Percentiles rank a stretch among this genome's conserved stretches.
phyloP scores from a whole-genome alignment of 2,113 vertebrate genomes.

The Gobius niger region DNA sequence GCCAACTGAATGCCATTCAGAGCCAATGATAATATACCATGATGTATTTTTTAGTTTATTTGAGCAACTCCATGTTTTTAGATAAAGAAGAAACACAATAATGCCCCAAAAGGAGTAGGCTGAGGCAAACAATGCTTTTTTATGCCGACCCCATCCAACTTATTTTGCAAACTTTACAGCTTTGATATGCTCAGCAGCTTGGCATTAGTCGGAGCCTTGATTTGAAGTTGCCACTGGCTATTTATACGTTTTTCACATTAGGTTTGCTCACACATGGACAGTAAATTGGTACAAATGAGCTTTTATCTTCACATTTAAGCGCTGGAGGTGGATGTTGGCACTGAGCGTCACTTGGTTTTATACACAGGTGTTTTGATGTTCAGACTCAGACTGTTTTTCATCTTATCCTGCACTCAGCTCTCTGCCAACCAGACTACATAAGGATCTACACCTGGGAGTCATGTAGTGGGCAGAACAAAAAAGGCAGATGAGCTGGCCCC shows the following conservation, averaged over 20 bases:
- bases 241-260: not conserved
- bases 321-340: not conserved
- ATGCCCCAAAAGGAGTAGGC: not conserved
- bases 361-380: not conserved
- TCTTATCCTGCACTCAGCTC: slow-evolving; percentile 17
- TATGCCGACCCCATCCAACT: no score
- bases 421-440: slow-evolving; percentile 32
- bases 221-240: not conserved
- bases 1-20: no score
- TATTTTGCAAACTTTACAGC: no score
- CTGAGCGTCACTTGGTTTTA: not conserved
- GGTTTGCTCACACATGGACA: not conserved
- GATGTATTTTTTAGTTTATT: no score
- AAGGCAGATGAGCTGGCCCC: slow-evolving; percentile 25
- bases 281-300: not conserved
- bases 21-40: no score
- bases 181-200: not conserved
- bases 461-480: slow-evolving; percentile 48
- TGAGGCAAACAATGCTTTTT: not conserved
- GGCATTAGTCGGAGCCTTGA: not conserved
- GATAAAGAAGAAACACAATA: no score
- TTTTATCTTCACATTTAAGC: not conserved
- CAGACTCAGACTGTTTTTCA: not conserved
- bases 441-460: slow-evolving; percentile 28
- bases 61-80: no score